Percentiles rank a stretch among this genome's conserved stretches.
phyloP scores from a whole-genome alignment of 2,888 invertebrate genomes.

The Latrodectus hesperus region DNA sequence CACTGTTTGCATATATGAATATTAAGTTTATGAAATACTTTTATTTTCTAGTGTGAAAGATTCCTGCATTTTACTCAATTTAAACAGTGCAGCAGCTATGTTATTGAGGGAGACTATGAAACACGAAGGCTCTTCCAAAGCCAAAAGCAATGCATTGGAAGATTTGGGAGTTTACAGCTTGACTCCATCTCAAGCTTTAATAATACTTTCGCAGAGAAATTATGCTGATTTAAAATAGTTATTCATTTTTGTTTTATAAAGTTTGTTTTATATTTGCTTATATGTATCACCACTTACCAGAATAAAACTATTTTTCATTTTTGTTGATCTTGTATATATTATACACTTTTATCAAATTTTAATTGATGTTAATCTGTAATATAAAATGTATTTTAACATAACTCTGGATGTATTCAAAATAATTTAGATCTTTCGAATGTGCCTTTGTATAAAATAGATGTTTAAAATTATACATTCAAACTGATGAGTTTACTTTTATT shows the following conservation, averaged over 20 bases:
- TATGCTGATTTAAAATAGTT: conserved; percentile 28
- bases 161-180: conserved; percentile 85
- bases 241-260: not conserved
- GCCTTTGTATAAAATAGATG: too few species aligned
- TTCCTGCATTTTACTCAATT: conserved; percentile 83
- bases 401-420: too few species aligned
- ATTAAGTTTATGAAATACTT: conserved; percentile 17
- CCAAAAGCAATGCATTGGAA: conserved; percentile 95
- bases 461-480: too few species aligned
- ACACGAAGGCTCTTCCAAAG: conserved; percentile 74
- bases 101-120: conserved; percentile 82
- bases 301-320: too few species aligned
- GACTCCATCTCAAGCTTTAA: conserved; percentile 71
- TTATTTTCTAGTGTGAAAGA: conserved; percentile 81
- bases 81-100: conserved; percentile 86
- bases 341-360: too few species aligned
- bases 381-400: too few species aligned
- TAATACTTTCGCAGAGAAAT: conserved; percentile 71
- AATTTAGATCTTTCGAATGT: too few species aligned
- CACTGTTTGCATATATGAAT: not conserved
- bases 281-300: too few species aligned
- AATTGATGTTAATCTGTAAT: too few species aligned
- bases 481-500: too few species aligned
- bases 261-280: not conserved
- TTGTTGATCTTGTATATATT: too few species aligned